phyloP scores from a whole-genome alignment of 2,888 invertebrate species.

The Mythimna pallens region DNA sequence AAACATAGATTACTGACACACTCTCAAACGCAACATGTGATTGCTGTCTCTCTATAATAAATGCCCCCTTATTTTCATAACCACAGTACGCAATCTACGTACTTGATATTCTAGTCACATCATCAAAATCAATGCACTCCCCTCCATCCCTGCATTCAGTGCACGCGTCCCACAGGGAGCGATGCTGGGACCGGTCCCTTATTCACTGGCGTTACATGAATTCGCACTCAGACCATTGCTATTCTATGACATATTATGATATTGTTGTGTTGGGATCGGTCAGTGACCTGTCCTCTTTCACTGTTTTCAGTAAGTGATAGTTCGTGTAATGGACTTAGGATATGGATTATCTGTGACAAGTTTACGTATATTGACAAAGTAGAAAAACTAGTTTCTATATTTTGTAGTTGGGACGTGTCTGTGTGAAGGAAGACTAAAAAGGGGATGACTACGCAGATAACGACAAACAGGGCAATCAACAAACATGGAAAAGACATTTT shows the following conservation, averaged over 20 bases:
- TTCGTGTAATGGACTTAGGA: constrained; percentile 30
- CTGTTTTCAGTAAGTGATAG: constrained; percentile 46
- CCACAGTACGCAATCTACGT: constrained; percentile 7
- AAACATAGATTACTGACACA: constrained; percentile 2
- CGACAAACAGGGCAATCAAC: neutral
- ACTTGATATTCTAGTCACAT: constrained; percentile 40
- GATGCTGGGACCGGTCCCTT: constrained; percentile 49
- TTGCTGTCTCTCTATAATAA: constrained; percentile 2
- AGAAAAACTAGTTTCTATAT: neutral
- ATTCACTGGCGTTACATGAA: constrained; percentile 54
- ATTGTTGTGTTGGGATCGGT: constrained; percentile 50
- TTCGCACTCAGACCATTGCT: constrained; percentile 66
- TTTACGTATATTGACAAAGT: constrained; percentile 9
- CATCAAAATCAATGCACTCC: constrained; percentile 50
- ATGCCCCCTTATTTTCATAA: constrained; percentile 6
- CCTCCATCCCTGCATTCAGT: constrained; percentile 14
- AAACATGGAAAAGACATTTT: neutral
- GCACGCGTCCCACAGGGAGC: constrained; percentile 58
- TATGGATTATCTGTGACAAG: constrained; percentile 4
- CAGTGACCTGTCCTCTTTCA: constrained; percentile 49
- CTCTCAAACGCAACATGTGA: constrained; percentile 1
- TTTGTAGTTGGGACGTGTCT: neutral
- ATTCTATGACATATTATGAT: constrained; percentile 57
- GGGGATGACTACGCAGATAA: neutral
- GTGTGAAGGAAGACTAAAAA: neutral